These are phyloP conservation scores for Bombus haemorrhoidalis DNA, from an alignment of 1,140 invertebrate species.

Conservation along the genomic window DNA sequence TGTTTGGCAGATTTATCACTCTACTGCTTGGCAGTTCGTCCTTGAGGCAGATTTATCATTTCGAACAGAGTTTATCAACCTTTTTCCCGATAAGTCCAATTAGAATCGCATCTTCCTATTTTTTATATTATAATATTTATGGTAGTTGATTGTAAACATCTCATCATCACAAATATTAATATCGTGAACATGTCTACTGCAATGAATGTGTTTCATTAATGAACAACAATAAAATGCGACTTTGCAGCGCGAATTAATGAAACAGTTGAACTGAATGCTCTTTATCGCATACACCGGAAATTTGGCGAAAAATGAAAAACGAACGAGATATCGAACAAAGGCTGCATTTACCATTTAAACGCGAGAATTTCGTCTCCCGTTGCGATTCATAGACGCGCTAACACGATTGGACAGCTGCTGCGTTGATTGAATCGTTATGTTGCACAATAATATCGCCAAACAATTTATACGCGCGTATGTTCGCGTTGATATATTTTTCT, in stretches of 20 bases:
- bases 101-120: background rate
- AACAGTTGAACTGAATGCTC: background rate
- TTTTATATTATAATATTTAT: background rate
- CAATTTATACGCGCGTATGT: background rate
- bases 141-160: too few relatives aligned
- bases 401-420: background rate
- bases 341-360: conserved; percentile 23
- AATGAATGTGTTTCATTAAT: background rate
- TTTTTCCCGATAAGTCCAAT: background rate
- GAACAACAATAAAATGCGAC: too few relatives aligned
- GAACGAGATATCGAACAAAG: background rate
- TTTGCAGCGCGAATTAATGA: background rate
- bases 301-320: background rate
- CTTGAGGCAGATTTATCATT: conserved; percentile 19
- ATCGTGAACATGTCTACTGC: too few relatives aligned
- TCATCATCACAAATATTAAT: too few relatives aligned
- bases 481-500: background rate
- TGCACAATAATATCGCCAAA: background rate
- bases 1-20: conserved; percentile 29
- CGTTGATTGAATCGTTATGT: conserved; percentile 17
- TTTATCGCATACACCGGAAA: too few relatives aligned
- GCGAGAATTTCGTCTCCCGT: background rate
- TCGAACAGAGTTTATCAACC: background rate
- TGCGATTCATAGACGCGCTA: background rate
- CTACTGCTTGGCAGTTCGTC: background rate